Evolutionary conservation across 2,797 vertebrate species (phyloP).

Genomic region (Enteromius argenteus): DNA sequence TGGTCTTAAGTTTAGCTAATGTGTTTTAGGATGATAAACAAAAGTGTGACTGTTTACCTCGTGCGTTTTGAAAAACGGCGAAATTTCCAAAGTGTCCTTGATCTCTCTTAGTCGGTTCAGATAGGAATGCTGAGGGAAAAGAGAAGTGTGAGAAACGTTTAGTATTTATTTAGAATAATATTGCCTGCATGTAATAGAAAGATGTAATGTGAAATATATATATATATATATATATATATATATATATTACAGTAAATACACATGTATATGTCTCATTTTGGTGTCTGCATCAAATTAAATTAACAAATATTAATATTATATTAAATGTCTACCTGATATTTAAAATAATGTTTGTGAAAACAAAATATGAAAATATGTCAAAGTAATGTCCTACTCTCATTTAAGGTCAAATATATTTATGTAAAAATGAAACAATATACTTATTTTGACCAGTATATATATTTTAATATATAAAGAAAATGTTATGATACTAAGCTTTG

Average conservation of each 20-base stretch:
- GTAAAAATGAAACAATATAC: not conserved
- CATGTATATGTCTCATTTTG: too few relatives aligned
- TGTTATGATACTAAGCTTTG: not conserved
- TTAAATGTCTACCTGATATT: not conserved
- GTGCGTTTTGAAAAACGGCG: constrained; percentile 92
- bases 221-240: too few relatives aligned
- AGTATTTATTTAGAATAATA: not conserved
- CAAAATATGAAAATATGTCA: not conserved
- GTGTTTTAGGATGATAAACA: constrained; percentile 1
- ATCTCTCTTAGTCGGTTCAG: constrained; percentile 88
- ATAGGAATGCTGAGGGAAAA: constrained; percentile 82
- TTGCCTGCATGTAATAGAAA: not conserved
- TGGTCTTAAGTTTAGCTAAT: not conserved
- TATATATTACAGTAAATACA: too few relatives aligned
- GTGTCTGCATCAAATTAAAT: not conserved
- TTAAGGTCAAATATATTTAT: not conserved
- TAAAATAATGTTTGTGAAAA: not conserved
- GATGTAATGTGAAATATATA: too few relatives aligned
- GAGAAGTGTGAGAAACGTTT: not conserved
- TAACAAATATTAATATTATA: not conserved
- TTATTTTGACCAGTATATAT: not conserved
- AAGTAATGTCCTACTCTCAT: not conserved
- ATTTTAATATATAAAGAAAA: not conserved
- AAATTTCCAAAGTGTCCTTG: constrained; percentile 85
- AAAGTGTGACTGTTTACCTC: constrained; percentile 81